Conservation (phyloP, 2,888 invertebrate genomes). For the Palloptera scutellata region DNA sequence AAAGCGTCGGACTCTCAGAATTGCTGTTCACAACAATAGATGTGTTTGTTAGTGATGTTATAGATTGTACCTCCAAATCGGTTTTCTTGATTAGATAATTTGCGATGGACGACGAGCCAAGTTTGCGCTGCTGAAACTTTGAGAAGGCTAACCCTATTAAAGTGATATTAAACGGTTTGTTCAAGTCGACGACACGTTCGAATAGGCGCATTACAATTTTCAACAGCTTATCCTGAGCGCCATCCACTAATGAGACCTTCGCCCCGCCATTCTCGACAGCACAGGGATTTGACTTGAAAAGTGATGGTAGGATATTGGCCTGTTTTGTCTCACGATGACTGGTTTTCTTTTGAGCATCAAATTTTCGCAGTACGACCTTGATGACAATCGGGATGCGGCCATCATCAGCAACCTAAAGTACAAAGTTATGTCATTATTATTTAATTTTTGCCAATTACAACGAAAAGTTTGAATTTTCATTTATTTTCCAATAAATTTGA, state of each 20-base stretch:
- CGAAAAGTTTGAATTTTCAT: no score
- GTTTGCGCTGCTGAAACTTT: conserved; percentile 77
- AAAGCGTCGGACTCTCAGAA: conserved; percentile 41
- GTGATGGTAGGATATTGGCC: conserved; percentile 74
- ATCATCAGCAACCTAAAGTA: conserved; percentile 69
- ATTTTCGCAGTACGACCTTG: conserved; percentile 78
- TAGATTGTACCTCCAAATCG: conserved; percentile 80
- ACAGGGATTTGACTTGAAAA: conserved; percentile 65
- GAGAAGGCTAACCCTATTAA: conserved; percentile 83
- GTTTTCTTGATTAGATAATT: conserved; percentile 75
- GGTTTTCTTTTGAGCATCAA: conserved; percentile 72
- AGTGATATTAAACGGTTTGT: conserved; percentile 81
- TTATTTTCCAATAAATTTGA: no score
- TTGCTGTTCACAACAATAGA: conserved; percentile 43
- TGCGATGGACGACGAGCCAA: conserved; percentile 76
- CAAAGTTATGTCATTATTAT: background rate
- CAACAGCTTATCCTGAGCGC: conserved; percentile 73
- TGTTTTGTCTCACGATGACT: conserved; percentile 80
- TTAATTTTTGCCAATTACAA: no score
- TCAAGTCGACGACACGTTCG: conserved; percentile 75
- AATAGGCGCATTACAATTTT: conserved; percentile 78
- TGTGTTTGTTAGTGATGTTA: conserved; percentile 69
- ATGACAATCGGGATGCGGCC: conserved; percentile 80
- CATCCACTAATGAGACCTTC: conserved; percentile 63
- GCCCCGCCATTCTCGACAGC: conserved; percentile 59